These are phyloP conservation scores for Hybognathus amarus DNA, from an alignment of 2,797 vertebrate genomes.

Conservation along the genomic window DNA sequence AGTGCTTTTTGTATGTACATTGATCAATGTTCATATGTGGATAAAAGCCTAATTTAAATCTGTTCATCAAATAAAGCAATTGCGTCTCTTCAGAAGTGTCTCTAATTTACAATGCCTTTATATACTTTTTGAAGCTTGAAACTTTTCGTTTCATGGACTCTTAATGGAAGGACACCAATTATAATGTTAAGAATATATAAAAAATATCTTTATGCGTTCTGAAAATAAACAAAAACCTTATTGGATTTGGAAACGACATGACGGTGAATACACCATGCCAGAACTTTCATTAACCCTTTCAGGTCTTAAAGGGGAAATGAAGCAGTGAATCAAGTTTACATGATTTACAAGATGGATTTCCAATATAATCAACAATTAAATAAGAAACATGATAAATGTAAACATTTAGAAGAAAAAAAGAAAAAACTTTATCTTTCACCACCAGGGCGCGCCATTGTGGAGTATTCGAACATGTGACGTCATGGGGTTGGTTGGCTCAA, in stretches of 20 bases:
- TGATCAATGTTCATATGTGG: background rate
- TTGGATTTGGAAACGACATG: background rate
- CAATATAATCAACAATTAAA: no score
- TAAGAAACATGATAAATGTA: no score
- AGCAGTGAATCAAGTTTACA: no score
- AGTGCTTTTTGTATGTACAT: background rate
- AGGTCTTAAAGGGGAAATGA: no score
- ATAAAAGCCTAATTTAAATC: background rate
- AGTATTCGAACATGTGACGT: no score
- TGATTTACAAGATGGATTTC: no score
- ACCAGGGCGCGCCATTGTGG: no score
- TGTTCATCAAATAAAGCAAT: background rate
- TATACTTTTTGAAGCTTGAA: background rate
- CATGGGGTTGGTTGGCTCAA: no score
- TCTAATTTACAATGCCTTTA: background rate
- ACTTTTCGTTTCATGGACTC: background rate
- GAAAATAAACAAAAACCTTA: background rate
- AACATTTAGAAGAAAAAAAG: no score
- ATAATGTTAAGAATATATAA: background rate
- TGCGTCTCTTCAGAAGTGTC: background rate
- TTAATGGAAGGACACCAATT: background rate
- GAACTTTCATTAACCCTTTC: background rate
- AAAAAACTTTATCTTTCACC: no score
- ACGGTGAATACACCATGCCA: background rate
- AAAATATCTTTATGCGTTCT: background rate